These are phyloP conservation scores for Leptura quadrifasciata DNA, from an alignment of 2,888 invertebrate genomes.

Conservation along the genomic window DNA sequence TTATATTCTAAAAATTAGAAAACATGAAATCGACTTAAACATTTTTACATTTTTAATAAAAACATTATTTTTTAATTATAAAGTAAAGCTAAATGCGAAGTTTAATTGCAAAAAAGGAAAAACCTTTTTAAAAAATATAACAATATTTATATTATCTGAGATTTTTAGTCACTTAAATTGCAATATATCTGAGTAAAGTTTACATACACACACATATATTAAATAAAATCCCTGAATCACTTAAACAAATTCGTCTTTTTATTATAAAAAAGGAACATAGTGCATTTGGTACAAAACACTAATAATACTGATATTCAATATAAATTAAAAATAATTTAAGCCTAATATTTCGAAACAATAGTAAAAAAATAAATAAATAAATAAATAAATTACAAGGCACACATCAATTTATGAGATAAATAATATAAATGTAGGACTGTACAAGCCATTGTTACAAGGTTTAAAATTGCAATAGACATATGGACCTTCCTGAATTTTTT, in stretches of 20 bases:
- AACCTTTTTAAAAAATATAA: no score
- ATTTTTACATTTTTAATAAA: no score
- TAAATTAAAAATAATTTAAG: constrained; percentile 45
- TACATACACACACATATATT: background rate
- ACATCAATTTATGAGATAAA: constrained; percentile 70
- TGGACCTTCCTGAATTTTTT: constrained; percentile 85
- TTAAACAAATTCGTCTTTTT: constrained; percentile 17
- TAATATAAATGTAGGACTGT: constrained; percentile 82
- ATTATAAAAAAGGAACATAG: constrained; percentile 33
- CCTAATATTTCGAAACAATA: constrained; percentile 42
- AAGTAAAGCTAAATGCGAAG: no score
- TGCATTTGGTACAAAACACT: constrained; percentile 44
- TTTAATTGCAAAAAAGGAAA: no score
- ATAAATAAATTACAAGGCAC: constrained; percentile 51
- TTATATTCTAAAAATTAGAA: no score
- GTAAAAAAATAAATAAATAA: constrained; percentile 33
- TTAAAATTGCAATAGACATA: constrained; percentile 87
- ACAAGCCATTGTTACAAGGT: constrained; percentile 82
- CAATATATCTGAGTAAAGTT: background rate
- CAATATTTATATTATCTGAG: background rate
- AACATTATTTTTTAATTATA: no score
- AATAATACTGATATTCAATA: constrained; percentile 50
- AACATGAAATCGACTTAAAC: no score
- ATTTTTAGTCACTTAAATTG: no score
- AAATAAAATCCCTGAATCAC: background rate